Evolutionary conservation across 2,888 invertebrate species (phyloP).

Genomic region (Ormyrus pomaceus): DNA sequence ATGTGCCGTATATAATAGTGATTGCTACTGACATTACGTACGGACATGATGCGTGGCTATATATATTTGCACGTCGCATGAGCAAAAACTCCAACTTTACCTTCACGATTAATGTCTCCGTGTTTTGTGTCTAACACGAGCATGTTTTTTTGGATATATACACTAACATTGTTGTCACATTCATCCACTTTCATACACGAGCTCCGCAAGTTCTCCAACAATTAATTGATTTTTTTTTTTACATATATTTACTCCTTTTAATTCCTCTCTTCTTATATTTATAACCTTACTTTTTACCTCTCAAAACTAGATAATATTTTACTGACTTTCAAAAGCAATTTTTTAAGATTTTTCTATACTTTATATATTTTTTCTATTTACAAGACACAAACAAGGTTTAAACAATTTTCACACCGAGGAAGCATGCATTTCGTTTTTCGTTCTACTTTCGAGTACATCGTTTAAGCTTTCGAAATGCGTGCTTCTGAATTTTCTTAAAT

Average conservation of each 20-base stretch:
- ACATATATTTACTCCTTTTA: slow-evolving; percentile 33
- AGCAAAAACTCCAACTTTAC: background rate
- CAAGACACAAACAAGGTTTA: slow-evolving; percentile 45
- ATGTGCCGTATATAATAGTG: slow-evolving; percentile 4
- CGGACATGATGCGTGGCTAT: slow-evolving; percentile 8
- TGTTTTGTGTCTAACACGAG: slow-evolving; percentile 34
- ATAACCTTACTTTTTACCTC: slow-evolving; percentile 26
- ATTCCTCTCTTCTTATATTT: slow-evolving; percentile 29
- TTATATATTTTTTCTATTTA: slow-evolving; percentile 19
- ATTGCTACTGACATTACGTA: slow-evolving; percentile 38
- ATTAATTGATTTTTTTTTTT: slow-evolving; percentile 26
- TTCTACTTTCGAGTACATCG: no score
- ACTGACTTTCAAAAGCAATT: slow-evolving; percentile 23
- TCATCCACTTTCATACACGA: slow-evolving; percentile 50
- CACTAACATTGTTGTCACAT: slow-evolving; percentile 41
- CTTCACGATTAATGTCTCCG: slow-evolving; percentile 18
- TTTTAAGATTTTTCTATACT: slow-evolving; percentile 6
- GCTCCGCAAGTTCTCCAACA: slow-evolving; percentile 40
- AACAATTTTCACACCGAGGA: slow-evolving; percentile 38
- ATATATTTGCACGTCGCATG: slow-evolving; percentile 31
- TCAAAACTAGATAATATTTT: slow-evolving; percentile 30
- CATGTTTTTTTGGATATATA: slow-evolving; percentile 38
- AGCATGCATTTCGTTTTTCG: slow-evolving; percentile 20
- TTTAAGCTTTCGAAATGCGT: slow-evolving; percentile 5
- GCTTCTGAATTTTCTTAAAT: slow-evolving; percentile 20